Conservation (phyloP, 92 coral and sea anemone species). For the Phenganax subtilis region DNA sequence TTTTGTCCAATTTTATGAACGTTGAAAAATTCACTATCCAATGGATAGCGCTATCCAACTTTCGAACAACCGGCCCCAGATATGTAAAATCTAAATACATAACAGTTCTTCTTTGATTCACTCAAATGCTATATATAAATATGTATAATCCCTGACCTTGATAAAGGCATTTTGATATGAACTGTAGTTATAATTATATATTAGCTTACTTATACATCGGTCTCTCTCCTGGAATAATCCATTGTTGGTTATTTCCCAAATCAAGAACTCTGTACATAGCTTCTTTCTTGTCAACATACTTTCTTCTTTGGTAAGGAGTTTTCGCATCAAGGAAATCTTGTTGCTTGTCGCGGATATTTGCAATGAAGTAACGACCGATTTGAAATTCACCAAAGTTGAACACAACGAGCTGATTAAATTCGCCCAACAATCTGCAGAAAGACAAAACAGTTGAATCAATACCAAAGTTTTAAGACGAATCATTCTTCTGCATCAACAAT, state of each 20-base stretch:
- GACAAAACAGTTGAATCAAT: neutral
- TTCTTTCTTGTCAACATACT: conserved; percentile 46
- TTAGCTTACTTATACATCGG: conserved; percentile 49
- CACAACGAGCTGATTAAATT: conserved; percentile 72
- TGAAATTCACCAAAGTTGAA: conserved; percentile 73
- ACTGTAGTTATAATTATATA: neutral
- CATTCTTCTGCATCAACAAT: neutral
- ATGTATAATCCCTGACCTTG: too few relatives aligned
- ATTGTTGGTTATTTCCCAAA: conserved; percentile 50
- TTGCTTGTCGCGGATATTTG: conserved; percentile 57
- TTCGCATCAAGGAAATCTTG: conserved; percentile 59
- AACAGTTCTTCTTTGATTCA: too few relatives aligned
- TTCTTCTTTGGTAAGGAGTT: conserved; percentile 62
- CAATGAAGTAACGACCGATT: conserved; percentile 72
- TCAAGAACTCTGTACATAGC: conserved; percentile 53
- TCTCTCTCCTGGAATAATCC: conserved; percentile 91
- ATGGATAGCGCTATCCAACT: too few relatives aligned
- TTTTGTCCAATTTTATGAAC: too few relatives aligned
- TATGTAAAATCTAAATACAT: neutral
- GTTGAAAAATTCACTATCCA: neutral
- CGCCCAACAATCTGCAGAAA: conserved; percentile 59
- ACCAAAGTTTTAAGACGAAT: neutral
- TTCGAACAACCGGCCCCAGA: neutral
- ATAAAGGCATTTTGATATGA: neutral
- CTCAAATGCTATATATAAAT: too few relatives aligned